phyloP scores from a whole-genome alignment of 2,797 vertebrate species.

The Phalanger gymnotis region DNA sequence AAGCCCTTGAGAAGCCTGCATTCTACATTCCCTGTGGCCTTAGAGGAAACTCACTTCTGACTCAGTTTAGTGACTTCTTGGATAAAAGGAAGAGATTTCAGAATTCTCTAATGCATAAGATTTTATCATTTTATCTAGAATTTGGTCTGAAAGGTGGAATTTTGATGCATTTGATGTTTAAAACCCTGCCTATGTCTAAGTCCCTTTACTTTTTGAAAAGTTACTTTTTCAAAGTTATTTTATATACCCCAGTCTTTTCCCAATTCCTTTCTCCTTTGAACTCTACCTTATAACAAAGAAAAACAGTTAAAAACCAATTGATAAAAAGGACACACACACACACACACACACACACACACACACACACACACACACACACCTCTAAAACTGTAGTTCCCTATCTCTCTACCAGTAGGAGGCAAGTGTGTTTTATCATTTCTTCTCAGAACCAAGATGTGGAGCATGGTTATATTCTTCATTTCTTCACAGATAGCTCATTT shows the following conservation, averaged over 20 bases:
- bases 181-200: background rate
- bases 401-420: background rate
- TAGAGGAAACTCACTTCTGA: background rate
- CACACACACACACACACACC: too few relatives aligned
- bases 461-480: background rate
- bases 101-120: background rate
- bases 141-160: background rate
- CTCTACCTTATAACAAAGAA: background rate
- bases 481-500: background rate
- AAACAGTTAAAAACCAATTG: background rate
- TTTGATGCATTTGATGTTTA: background rate
- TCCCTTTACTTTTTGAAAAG: slow-evolving; percentile 1
- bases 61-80: slow-evolving; percentile 30
- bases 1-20: background rate
- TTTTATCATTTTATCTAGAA: background rate
- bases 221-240: background rate
- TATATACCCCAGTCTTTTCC: background rate
- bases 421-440: background rate
- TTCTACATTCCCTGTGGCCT: background rate
- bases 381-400: too few relatives aligned
- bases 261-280: background rate
- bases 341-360: too few relatives aligned
- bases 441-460: background rate
- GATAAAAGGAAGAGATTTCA: background rate
- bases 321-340: background rate